These are phyloP conservation scores for Drosophila anceps DNA, from an alignment of 2,888 invertebrate species.

Conservation along the genomic window DNA sequence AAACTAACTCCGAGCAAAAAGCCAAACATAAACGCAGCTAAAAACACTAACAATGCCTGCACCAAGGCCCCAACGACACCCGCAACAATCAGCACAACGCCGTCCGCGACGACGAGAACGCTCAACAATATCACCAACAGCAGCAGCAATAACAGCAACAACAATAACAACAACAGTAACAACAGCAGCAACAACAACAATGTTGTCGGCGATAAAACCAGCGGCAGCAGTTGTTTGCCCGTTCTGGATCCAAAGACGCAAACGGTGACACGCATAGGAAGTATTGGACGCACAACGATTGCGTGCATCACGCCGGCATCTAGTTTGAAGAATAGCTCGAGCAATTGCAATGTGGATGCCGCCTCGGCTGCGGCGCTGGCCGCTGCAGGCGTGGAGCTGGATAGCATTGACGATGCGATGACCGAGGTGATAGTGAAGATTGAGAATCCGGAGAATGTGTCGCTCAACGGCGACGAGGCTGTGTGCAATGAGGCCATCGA, in stretches of 20 bases:
- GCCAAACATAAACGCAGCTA: conserved; percentile 59
- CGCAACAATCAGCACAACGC: conserved; percentile 38
- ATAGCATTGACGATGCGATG: conserved; percentile 81
- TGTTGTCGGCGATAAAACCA: conserved; percentile 20
- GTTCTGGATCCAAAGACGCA: conserved; percentile 56
- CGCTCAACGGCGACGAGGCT: conserved; percentile 77
- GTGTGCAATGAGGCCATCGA: conserved; percentile 77
- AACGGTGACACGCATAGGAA: conserved; percentile 82
- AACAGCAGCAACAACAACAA: conserved; percentile 29
- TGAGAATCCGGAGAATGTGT: conserved; percentile 77
- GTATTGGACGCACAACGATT: conserved; percentile 83
- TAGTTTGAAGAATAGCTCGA: conserved; percentile 60
- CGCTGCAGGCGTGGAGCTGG: conserved; percentile 82
- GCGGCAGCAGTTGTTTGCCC: conserved; percentile 45
- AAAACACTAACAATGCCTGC: conserved; percentile 66
- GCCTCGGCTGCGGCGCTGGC: conserved; percentile 79
- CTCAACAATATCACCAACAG: conserved; percentile 39
- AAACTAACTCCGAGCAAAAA: conserved; percentile 74
- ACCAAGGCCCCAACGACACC: conserved; percentile 50
- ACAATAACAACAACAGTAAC: conserved; percentile 33
- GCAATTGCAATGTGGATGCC: conserved; percentile 74
- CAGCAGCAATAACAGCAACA: conserved; percentile 25
- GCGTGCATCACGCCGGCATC: conserved; percentile 81
- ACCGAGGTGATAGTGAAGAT: conserved; percentile 84
- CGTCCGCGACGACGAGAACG: conserved; percentile 34